Percentiles rank a stretch among this genome's conserved stretches.
These are phyloP conservation scores for Gallinago paraguaiae DNA, from an alignment of 2,113 vertebrate genomes.

Conservation along the genomic window DNA sequence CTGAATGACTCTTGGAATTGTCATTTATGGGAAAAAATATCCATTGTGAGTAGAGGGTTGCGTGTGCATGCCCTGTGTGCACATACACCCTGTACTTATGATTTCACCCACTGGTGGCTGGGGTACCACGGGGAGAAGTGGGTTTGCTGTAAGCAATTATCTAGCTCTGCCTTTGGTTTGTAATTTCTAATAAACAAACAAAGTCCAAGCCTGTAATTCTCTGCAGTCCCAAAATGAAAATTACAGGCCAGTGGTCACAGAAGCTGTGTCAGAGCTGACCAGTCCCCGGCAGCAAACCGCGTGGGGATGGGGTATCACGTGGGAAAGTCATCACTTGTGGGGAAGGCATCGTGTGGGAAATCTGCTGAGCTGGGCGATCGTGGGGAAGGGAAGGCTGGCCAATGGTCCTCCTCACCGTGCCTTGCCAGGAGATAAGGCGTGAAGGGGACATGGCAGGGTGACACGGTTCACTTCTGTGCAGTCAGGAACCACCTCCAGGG, in stretches of 20 bases:
- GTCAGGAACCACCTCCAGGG: neutral
- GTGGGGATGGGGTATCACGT: rapidly evolving
- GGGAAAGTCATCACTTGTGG: neutral
- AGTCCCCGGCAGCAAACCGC: rapidly evolving
- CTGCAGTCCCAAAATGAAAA: neutral
- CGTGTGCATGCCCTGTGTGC: neutral
- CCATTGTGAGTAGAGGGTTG: neutral
- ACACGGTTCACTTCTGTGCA: neutral
- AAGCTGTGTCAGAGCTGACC: neutral
- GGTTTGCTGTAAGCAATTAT: neutral
- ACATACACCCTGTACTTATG: neutral
- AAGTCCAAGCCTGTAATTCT: conserved; percentile 26
- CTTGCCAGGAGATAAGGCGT: neutral
- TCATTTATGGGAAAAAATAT: neutral
- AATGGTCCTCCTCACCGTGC: neutral
- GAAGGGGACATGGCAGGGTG: neutral
- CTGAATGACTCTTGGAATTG: neutral
- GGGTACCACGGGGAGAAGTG: neutral
- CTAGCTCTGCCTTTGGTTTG: neutral
- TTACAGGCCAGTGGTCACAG: neutral
- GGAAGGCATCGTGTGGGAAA: neutral
- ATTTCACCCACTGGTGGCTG: neutral
- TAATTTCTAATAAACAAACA: conserved; percentile 6
- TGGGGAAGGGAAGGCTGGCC: neutral
- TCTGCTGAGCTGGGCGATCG: neutral